Percentiles rank a stretch among this genome's conserved stretches.
Conservation (phyloP, 2,888 invertebrate species). For the Cephus sareptanus region DNA sequence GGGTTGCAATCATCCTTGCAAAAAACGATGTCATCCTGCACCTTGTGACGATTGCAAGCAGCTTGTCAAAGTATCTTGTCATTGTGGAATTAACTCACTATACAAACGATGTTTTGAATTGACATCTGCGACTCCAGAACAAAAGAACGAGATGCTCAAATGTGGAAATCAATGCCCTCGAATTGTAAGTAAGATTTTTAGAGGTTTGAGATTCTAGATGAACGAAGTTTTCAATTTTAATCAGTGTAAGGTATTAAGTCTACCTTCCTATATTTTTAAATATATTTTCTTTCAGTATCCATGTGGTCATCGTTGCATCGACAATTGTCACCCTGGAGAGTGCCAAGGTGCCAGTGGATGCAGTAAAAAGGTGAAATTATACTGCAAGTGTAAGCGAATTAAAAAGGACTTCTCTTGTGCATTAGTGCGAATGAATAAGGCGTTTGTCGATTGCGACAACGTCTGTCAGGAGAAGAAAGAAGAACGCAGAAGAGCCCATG, state of each 20-base stretch:
- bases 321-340: constrained; percentile 78
- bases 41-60: constrained; percentile 81
- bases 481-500: constrained; percentile 69
- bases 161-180: constrained; percentile 91
- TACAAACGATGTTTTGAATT: constrained; percentile 81
- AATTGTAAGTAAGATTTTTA: constrained; percentile 69
- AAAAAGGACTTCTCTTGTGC: constrained; percentile 75
- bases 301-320: constrained; percentile 86
- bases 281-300: constrained; percentile 70
- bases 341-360: constrained; percentile 78
- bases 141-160: constrained; percentile 64
- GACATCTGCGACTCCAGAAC: constrained; percentile 67
- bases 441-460: constrained; percentile 73
- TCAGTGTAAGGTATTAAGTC: background rate
- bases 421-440: constrained; percentile 61
- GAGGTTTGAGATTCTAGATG: background rate
- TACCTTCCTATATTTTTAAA: background rate
- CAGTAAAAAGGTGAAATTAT: constrained; percentile 81
- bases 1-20: constrained; percentile 82
- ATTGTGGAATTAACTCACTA: constrained; percentile 83
- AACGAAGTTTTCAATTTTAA: background rate
- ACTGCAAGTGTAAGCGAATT: constrained; percentile 82
- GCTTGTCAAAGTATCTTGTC: constrained; percentile 78
- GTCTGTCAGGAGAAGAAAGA: constrained; percentile 72
- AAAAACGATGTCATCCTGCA: constrained; percentile 77